Conservation (phyloP, 2,113 vertebrate genomes). For the Anolis carolinensis region DNA sequence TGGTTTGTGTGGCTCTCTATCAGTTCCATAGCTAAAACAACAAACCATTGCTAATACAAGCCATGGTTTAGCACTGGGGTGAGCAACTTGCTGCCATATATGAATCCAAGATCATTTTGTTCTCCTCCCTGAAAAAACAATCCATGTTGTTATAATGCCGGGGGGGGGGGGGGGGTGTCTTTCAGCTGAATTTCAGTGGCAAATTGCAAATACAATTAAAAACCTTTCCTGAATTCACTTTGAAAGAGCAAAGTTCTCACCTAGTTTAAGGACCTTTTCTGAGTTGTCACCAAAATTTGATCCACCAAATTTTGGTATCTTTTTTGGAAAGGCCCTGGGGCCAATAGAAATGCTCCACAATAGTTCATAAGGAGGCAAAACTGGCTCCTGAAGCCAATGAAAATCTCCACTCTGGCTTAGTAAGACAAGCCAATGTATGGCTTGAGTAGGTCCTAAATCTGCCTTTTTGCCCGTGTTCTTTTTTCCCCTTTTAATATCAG, state of each 20-base stretch:
- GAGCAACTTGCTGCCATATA: background rate
- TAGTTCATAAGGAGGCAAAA: background rate
- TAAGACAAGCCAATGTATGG: background rate
- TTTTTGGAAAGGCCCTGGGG: no score
- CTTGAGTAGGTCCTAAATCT: background rate
- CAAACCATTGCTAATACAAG: no score
- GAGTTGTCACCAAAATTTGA: background rate
- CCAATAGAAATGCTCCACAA: background rate
- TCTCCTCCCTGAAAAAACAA: background rate
- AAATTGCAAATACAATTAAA: background rate
- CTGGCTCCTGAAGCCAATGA: background rate
- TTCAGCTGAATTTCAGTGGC: background rate
- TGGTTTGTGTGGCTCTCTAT: no score
- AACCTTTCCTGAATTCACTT: no score
- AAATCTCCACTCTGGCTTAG: background rate
- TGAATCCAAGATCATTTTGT: background rate
- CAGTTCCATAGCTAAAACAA: no score
- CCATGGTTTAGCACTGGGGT: background rate
- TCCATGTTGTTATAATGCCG: background rate
- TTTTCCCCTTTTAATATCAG: background rate
- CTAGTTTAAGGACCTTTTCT: background rate
- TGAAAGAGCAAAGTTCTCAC: no score
- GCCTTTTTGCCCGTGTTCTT: background rate
- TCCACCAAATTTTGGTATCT: no score
- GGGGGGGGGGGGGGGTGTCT: no score